Conservation (phyloP, 2,888 invertebrate genomes). For the Panzeria rudis region DNA sequence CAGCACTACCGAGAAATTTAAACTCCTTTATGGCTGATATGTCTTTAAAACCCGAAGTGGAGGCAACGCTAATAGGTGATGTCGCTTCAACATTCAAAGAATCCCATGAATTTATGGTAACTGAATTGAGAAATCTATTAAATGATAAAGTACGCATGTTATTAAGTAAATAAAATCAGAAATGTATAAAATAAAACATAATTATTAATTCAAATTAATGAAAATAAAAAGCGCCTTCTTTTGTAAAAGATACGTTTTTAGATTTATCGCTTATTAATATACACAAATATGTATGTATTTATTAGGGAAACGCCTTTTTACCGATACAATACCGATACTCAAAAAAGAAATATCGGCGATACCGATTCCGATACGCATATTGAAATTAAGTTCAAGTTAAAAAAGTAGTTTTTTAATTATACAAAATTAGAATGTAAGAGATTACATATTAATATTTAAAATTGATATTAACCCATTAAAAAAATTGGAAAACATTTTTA, state of each 20-base stretch:
- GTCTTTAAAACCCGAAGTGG: conserved; percentile 82
- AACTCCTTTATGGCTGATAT: conserved; percentile 83
- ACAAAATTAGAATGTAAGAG: too few species aligned
- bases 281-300: background rate
- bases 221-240: conserved; percentile 42
- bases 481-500: too few species aligned
- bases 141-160: conserved; percentile 83
- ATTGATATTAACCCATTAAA: too few species aligned
- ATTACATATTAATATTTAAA: too few species aligned
- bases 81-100: conserved; percentile 82
- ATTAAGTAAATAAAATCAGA: conserved; percentile 78
- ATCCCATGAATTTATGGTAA: conserved; percentile 81
- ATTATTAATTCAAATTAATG: conserved; percentile 32
- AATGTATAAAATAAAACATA: conserved; percentile 25
- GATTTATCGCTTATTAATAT: background rate
- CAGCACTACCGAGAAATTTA: conserved; percentile 80
- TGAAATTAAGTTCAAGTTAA: too few species aligned
- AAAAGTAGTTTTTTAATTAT: too few species aligned
- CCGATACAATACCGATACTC: too few species aligned
- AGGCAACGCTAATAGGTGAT: conserved; percentile 81
- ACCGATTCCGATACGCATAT: too few species aligned
- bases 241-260: conserved; percentile 16
- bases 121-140: conserved; percentile 81
- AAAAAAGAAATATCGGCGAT: too few species aligned
- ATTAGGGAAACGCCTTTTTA: background rate